phyloP scores from a whole-genome alignment of 37 sponge, comb jelly and placozoan genomes.

The Chondrilla cf. caribensis region DNA sequence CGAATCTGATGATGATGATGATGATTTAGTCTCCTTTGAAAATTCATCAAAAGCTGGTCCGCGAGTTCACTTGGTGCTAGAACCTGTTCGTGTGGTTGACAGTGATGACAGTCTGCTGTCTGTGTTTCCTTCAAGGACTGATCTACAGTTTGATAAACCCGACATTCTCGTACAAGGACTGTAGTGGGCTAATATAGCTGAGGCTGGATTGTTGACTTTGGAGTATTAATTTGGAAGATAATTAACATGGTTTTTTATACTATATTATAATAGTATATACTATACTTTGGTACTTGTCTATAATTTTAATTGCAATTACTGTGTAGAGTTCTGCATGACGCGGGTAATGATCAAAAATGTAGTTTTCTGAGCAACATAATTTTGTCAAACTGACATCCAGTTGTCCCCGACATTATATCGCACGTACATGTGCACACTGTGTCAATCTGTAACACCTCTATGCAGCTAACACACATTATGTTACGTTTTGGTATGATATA shows the following conservation, averaged over 20 bases:
- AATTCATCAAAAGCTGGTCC: background rate
- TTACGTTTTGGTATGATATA: too few species aligned
- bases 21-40: background rate
- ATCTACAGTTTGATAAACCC: conserved; percentile 40
- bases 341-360: too few species aligned
- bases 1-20: background rate
- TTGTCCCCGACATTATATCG: too few species aligned
- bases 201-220: background rate
- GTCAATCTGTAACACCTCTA: too few species aligned
- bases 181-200: too few species aligned
- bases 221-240: background rate
- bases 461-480: too few species aligned
- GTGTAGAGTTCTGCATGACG: too few species aligned
- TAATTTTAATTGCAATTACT: too few species aligned
- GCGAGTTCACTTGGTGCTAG: conserved; percentile 46
- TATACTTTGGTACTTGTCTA: too few species aligned
- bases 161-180: background rate
- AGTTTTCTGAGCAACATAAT: too few species aligned
- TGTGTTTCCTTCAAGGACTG: conserved; percentile 81
- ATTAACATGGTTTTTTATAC: background rate
- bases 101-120: conserved; percentile 50
- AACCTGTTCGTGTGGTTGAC: conserved; percentile 75
- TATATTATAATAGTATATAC: background rate
- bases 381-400: too few species aligned
- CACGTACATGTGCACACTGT: too few species aligned